Percentiles rank a stretch among this genome's conserved stretches.
These are phyloP conservation scores for Formicarius rufipectus DNA, from an alignment of 2,113 vertebrate species.

Conservation along the genomic window DNA sequence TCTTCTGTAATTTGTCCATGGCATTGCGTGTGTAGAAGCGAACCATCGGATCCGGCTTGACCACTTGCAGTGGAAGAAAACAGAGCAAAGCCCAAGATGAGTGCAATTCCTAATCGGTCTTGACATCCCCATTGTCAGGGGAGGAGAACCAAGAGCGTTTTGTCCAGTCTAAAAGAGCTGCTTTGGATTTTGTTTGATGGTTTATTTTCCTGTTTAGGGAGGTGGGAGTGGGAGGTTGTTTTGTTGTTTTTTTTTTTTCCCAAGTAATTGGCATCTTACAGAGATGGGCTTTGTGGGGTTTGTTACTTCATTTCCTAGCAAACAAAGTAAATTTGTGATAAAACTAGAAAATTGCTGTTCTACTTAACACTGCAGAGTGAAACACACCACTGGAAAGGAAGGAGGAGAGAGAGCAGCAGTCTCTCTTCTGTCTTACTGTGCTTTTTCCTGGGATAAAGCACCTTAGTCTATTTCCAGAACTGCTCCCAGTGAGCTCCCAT, in stretches of 20 bases:
- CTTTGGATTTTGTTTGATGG: constrained; percentile 22
- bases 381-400: not conserved
- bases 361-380: not conserved
- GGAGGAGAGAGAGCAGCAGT: not conserved
- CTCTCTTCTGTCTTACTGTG: not conserved
- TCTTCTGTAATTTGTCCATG: not conserved
- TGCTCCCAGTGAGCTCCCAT: not conserved
- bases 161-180: not conserved
- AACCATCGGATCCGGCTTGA: not conserved
- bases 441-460: not conserved
- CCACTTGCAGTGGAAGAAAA: constrained; percentile 32
- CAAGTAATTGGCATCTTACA: not conserved
- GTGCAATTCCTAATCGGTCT: constrained; percentile 18
- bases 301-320: not conserved
- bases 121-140: constrained; percentile 31
- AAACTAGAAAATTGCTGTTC: not conserved
- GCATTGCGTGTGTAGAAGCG: not conserved
- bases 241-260: not conserved
- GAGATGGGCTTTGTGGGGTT: not conserved
- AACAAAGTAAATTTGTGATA: not conserved
- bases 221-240: not conserved
- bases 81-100: not conserved
- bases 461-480: not conserved
- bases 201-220: not conserved
- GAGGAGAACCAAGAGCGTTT: not conserved